phyloP scores from a whole-genome alignment of 2,888 invertebrate species.

The Lasioglossum oenotherae region DNA sequence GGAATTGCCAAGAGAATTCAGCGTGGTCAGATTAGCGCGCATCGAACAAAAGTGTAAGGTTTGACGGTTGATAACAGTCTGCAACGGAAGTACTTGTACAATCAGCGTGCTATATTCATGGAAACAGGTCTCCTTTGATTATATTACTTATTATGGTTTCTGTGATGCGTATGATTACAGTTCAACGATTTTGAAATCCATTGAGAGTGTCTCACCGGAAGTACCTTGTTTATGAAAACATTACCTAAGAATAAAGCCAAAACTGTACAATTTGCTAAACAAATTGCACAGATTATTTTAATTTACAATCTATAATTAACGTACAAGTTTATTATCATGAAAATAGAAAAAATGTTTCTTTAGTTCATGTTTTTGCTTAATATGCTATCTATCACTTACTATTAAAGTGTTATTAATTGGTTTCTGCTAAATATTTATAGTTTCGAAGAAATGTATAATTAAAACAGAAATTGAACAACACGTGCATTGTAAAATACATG shows the following conservation, averaged over 20 bases:
- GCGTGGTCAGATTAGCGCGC: conserved; percentile 47
- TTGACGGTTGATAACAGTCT: conserved; percentile 51
- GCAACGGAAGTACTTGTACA: conserved; percentile 12
- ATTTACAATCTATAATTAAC: neutral
- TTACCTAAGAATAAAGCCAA: neutral
- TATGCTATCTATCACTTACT: neutral
- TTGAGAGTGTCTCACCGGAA: neutral
- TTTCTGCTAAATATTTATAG: neutral
- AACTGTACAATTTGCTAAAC: neutral
- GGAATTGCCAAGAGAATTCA: conserved; percentile 15
- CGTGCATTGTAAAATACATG: neutral
- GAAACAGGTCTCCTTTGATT: neutral
- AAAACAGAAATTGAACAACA: neutral
- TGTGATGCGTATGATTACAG: neutral
- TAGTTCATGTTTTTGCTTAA: neutral
- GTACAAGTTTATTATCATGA: neutral
- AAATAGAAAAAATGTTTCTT: neutral
- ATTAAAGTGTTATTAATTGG: neutral
- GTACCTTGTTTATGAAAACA: neutral
- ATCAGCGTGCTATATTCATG: neutral
- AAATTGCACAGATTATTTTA: neutral
- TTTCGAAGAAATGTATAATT: neutral
- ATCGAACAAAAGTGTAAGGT: conserved; percentile 40
- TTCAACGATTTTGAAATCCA: neutral
- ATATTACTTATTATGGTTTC: neutral